Evolutionary conservation across 1,140 invertebrate species (phyloP).

Genomic region (Listronotus bonariensis): DNA sequence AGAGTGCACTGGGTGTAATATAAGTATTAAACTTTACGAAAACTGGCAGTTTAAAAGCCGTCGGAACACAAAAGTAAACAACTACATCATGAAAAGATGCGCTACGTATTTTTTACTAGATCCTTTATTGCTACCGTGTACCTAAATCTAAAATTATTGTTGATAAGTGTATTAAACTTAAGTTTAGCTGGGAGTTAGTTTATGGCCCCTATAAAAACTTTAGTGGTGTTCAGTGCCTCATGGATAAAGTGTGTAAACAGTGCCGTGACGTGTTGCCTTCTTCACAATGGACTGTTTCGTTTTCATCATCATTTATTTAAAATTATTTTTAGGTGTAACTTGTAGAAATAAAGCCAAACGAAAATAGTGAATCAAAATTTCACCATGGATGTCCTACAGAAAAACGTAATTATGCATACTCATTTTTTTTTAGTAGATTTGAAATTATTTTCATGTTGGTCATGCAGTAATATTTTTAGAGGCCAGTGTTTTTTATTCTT

Average conservation of each 20-base stretch:
- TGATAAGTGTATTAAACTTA: too few relatives aligned
- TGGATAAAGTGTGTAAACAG: slow-evolving; percentile 10
- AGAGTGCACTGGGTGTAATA: too few relatives aligned
- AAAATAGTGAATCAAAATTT: slow-evolving; percentile 41
- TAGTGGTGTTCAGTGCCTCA: slow-evolving; percentile 1
- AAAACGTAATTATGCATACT: slow-evolving; percentile 48
- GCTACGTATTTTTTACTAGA: too few relatives aligned
- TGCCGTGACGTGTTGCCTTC: slow-evolving; percentile 34
- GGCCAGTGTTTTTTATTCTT: background rate
- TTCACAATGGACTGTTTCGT: slow-evolving; percentile 30
- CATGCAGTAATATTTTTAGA: background rate
- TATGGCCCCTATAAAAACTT: background rate
- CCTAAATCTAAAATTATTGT: too few relatives aligned
- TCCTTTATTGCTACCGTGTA: too few relatives aligned
- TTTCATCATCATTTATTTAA: slow-evolving; percentile 33
- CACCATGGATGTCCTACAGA: slow-evolving; percentile 51
- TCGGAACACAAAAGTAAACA: too few relatives aligned
- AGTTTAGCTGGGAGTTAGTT: too few relatives aligned
- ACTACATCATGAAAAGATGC: too few relatives aligned
- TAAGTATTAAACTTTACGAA: too few relatives aligned
- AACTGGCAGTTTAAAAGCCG: too few relatives aligned
- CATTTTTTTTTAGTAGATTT: slow-evolving; percentile 21
- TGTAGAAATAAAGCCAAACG: slow-evolving; percentile 36
- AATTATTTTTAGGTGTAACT: slow-evolving; percentile 51
- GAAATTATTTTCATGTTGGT: background rate